Evolutionary conservation across 2,888 invertebrate species (phyloP).

Genomic region (Hydraecia micacea): DNA sequence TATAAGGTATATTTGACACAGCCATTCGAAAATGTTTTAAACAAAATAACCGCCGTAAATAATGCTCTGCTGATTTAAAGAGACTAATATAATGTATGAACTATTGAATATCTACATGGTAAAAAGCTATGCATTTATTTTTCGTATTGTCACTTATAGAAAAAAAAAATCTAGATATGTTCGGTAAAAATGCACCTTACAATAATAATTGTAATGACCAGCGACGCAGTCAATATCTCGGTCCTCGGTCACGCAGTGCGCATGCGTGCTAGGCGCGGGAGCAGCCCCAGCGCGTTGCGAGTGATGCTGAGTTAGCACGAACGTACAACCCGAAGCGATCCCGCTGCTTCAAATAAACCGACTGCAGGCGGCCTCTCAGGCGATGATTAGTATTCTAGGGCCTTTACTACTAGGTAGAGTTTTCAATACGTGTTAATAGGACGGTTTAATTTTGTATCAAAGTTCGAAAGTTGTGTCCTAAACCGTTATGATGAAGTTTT

Average conservation of each 20-base stretch:
- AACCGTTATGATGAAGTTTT: background rate
- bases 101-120: background rate
- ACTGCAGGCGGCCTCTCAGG: background rate
- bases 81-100: background rate
- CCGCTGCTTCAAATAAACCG: background rate
- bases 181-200: background rate
- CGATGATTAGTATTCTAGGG: background rate
- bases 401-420: background rate
- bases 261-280: background rate
- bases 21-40: background rate
- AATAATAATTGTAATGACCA: background rate
- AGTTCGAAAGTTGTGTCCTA: conserved; percentile 3
- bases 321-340: background rate
- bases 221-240: too few relatives aligned
- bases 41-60: background rate
- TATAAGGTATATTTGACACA: background rate
- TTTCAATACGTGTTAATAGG: conserved; percentile 15
- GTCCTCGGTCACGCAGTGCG: background rate
- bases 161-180: too few relatives aligned
- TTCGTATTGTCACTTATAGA: too few relatives aligned
- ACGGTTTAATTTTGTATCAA: conserved; percentile 45
- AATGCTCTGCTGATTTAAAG: background rate
- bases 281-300: background rate
- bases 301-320: background rate
- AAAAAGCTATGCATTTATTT: background rate